Evolutionary conservation across 1,140 invertebrate species (phyloP).

Genomic region (Leguminivora glycinivorella): DNA sequence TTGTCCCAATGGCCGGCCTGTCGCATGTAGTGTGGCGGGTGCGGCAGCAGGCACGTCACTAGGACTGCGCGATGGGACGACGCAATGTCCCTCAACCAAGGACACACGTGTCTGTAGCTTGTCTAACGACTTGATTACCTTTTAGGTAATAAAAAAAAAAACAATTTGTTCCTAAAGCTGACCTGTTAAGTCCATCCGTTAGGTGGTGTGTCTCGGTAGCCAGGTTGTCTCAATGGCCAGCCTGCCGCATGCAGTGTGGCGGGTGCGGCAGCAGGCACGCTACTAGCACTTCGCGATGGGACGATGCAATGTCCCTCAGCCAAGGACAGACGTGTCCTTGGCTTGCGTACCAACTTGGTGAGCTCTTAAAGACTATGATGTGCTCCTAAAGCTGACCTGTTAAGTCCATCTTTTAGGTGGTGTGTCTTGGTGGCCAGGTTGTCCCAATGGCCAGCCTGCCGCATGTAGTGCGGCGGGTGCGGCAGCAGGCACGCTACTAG

Average conservation of each 20-base stretch:
- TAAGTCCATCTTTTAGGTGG: slow-evolving; percentile 96
- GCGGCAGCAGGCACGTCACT: slow-evolving; percentile 90
- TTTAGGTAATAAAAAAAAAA: slow-evolving; percentile 80
- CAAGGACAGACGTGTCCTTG: slow-evolving; percentile 95
- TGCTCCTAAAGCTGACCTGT: too few species aligned
- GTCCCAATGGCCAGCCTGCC: slow-evolving; percentile 97
- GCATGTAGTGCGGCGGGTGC: slow-evolving; percentile 92
- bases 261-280: slow-evolving; percentile 92
- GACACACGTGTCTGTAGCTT: slow-evolving; percentile 96
- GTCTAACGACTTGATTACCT: slow-evolving; percentile 92
- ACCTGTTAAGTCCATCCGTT: slow-evolving; percentile 92
- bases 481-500: slow-evolving; percentile 91
- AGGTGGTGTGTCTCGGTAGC: slow-evolving; percentile 95
- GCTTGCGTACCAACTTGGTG: too few species aligned
- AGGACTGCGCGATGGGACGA: slow-evolving; percentile 92
- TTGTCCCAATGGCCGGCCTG: slow-evolving; percentile 98
- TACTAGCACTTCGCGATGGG: slow-evolving; percentile 92
- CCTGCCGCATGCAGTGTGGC: slow-evolving; percentile 93
- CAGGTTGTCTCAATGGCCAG: slow-evolving; percentile 96
- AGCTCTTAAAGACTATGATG: too few species aligned
- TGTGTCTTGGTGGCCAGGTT: slow-evolving; percentile 92
- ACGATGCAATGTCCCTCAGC: slow-evolving; percentile 91
- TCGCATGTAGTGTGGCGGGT: slow-evolving; percentile 93
- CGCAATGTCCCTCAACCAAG: slow-evolving; percentile 93
- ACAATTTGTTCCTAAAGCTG: neutral